A percentile compares a stretch with the other conserved stretches of the same genome.
phyloP scores from a whole-genome alignment of 2,888 invertebrate genomes.

The Dioctria rufipes region DNA sequence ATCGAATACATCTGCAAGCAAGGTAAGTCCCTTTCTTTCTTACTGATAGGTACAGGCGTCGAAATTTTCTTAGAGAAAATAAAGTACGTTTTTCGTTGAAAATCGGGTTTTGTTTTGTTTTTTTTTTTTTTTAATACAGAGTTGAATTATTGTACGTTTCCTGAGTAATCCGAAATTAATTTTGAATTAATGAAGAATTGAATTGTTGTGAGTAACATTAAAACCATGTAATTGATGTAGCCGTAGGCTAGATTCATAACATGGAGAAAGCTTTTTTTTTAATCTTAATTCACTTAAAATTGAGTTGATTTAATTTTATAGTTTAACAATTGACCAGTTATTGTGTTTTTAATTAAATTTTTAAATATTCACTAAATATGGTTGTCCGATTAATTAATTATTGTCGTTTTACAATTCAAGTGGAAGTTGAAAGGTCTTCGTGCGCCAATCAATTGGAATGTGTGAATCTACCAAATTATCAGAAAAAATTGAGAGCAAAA shows the following conservation, averaged over 20 bases:
- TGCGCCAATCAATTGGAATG: no score
- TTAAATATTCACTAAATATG: constrained; percentile 38
- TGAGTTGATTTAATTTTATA: constrained; percentile 40
- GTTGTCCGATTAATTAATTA: constrained; percentile 36
- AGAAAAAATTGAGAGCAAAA: no score
- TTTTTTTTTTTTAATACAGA: background rate
- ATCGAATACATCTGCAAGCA: constrained; percentile 80
- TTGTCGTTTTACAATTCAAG: background rate
- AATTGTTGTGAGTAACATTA: constrained; percentile 58
- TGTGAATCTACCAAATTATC: no score
- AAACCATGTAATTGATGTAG: constrained; percentile 58
- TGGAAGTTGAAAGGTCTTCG: background rate
- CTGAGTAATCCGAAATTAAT: constrained; percentile 37
- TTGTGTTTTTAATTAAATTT: constrained; percentile 34
- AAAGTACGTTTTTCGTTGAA: constrained; percentile 39
- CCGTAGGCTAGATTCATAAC: constrained; percentile 58
- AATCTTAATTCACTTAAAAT: constrained; percentile 15
- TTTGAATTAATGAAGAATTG: constrained; percentile 35
- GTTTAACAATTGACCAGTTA: constrained; percentile 37
- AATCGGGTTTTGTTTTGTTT: background rate
- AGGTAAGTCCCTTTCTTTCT: constrained; percentile 67
- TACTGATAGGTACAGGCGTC: constrained; percentile 22
- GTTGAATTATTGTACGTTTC: constrained; percentile 4
- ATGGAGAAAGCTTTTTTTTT: constrained; percentile 35
- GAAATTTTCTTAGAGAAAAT: constrained; percentile 7